A percentile compares a stretch with the other conserved stretches of the same genome.
These are phyloP conservation scores for Idaea biselata DNA, from an alignment of 2,888 invertebrate species.

Conservation along the genomic window DNA sequence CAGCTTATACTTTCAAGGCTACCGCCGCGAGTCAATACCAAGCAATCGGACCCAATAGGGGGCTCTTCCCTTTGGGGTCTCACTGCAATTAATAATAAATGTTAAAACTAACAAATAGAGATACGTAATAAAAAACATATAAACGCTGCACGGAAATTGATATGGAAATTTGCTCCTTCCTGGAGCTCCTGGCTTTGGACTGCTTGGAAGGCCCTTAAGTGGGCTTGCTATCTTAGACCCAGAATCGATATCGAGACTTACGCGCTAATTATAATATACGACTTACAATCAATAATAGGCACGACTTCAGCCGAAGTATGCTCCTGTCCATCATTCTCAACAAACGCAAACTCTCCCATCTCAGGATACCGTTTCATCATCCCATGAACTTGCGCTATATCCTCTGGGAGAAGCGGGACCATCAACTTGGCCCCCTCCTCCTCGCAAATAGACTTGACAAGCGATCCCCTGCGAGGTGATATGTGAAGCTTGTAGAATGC, in stretches of 20 bases:
- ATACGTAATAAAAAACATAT: no score
- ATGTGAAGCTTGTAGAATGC: slow-evolving; percentile 63
- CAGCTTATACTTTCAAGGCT: slow-evolving; percentile 34
- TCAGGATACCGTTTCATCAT: slow-evolving; percentile 60
- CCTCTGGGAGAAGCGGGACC: slow-evolving; percentile 34
- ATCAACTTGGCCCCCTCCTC: slow-evolving; percentile 50
- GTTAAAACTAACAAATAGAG: no score
- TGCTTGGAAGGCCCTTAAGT: no score
- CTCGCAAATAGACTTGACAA: slow-evolving; percentile 30
- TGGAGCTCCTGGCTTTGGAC: no score
- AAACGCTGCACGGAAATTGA: no score
- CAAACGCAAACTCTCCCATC: slow-evolving; percentile 44
- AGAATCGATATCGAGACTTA: no score
- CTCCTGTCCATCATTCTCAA: slow-evolving; percentile 38
- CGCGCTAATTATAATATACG: no score
- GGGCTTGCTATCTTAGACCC: no score
- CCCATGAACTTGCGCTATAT: slow-evolving; percentile 45
- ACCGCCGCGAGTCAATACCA: slow-evolving; percentile 45
- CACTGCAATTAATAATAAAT: slow-evolving; percentile 8
- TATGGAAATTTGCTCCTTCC: no score
- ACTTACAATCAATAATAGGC: slow-evolving; percentile 37
- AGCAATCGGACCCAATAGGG: slow-evolving; percentile 20
- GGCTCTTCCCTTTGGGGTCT: not conserved
- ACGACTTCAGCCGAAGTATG: slow-evolving; percentile 50
- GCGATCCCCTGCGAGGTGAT: slow-evolving; percentile 22